These are phyloP conservation scores for Ceratitis capitata DNA, from an alignment of 1,140 invertebrate genomes.

Conservation along the genomic window DNA sequence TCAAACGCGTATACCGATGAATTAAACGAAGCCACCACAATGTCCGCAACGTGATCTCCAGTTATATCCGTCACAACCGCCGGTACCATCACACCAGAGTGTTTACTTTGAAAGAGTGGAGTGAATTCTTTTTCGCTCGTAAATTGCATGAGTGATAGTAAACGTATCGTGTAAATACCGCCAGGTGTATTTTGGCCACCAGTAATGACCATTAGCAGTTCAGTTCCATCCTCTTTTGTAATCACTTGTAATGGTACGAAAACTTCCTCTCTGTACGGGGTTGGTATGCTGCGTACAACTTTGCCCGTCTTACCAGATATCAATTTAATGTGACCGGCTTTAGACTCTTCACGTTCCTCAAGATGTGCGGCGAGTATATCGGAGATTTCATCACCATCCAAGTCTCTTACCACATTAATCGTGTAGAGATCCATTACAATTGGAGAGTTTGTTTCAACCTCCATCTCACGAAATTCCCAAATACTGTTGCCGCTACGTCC, in stretches of 20 bases:
- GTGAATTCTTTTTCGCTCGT: slow-evolving; percentile 63
- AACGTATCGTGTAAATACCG: slow-evolving; percentile 72
- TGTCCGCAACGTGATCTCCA: slow-evolving; percentile 77
- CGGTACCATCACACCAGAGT: slow-evolving; percentile 71
- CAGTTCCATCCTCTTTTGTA: slow-evolving; percentile 58
- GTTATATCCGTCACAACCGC: slow-evolving; percentile 82
- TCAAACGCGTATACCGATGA: slow-evolving; percentile 79
- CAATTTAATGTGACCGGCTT: slow-evolving; percentile 73
- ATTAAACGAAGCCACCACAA: slow-evolving; percentile 78
- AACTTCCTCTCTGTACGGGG: slow-evolving; percentile 77
- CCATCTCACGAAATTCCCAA: slow-evolving; percentile 72
- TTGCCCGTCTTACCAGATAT: slow-evolving; percentile 77
- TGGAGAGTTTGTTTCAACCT: slow-evolving; percentile 61
- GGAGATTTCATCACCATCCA: slow-evolving; percentile 76
- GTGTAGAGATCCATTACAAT: slow-evolving; percentile 71
- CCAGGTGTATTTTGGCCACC: slow-evolving; percentile 79
- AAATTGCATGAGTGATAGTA: slow-evolving; percentile 65
- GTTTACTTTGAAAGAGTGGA: slow-evolving; percentile 51
- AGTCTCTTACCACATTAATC: slow-evolving; percentile 77
- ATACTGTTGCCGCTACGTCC: slow-evolving; percentile 74
- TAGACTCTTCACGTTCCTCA: slow-evolving; percentile 65
- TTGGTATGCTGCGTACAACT: slow-evolving; percentile 71
- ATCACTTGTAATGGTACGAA: slow-evolving; percentile 71
- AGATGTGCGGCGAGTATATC: slow-evolving; percentile 80
- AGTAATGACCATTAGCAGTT: slow-evolving; percentile 72